phyloP scores from a whole-genome alignment of 2,113 vertebrate species.

The Stictonetta naevosa region DNA sequence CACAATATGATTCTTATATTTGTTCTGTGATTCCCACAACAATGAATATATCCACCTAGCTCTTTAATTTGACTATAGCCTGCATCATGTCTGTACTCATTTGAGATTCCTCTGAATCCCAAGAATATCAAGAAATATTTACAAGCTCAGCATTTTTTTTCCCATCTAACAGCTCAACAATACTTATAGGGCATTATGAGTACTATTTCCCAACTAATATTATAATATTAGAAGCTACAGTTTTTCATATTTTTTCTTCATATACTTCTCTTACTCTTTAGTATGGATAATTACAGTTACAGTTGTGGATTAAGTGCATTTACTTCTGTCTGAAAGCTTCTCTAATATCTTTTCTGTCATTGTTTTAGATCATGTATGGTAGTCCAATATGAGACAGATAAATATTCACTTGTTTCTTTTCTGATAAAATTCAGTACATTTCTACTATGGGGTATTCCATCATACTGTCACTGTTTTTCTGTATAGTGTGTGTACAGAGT shows the following conservation, averaged over 20 bases:
- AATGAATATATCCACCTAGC: background rate
- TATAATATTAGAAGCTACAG: background rate
- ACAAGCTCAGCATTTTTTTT: background rate
- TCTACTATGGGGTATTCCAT: background rate
- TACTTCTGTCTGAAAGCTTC: background rate
- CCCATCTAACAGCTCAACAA: background rate
- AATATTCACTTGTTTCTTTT: background rate
- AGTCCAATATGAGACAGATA: background rate
- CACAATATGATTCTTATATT: background rate
- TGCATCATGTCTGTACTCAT: background rate
- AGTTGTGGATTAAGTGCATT: background rate
- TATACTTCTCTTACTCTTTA: background rate
- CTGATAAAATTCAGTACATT: background rate
- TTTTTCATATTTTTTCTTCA: background rate
- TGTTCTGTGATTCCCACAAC: background rate
- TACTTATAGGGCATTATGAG: background rate
- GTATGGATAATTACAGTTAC: background rate
- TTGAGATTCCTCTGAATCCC: background rate
- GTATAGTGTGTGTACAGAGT: background rate
- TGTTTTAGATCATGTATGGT: background rate
- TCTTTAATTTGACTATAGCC: background rate
- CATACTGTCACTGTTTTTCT: background rate
- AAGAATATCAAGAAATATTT: background rate
- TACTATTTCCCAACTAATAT: background rate
- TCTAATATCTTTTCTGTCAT: background rate